phyloP scores from a whole-genome alignment of 2,113 vertebrate genomes.

The Percopsis transmontana region DNA sequence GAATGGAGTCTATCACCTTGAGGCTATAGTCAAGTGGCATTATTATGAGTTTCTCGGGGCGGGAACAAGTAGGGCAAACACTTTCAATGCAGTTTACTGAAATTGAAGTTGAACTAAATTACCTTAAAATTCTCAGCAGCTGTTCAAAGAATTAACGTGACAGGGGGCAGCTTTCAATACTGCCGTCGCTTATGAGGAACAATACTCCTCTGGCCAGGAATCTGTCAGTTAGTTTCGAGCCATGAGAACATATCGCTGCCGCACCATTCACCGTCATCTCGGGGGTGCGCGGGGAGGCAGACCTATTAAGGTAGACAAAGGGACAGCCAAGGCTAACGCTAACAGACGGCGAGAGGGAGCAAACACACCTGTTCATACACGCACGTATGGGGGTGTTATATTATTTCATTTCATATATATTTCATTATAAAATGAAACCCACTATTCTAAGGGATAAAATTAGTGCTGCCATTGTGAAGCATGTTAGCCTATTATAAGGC shows the following conservation, averaged over 20 bases:
- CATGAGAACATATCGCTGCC: constrained; percentile 1
- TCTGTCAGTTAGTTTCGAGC: constrained; percentile 18
- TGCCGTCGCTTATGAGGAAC: constrained; percentile 18
- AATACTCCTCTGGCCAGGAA: constrained; percentile 25
- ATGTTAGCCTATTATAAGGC: too few species aligned
- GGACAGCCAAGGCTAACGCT: constrained; percentile 25
- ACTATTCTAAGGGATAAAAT: too few species aligned
- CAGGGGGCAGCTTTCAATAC: constrained; percentile 19
- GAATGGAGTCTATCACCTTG: constrained; percentile 60
- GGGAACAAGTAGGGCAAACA: not conserved
- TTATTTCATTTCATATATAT: too few species aligned
- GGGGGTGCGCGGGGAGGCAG: not conserved
- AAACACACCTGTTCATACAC: not conserved
- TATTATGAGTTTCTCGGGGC: constrained; percentile 9
- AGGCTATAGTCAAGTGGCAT: constrained; percentile 36
- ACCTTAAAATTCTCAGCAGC: constrained; percentile 24
- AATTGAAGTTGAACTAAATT: constrained; percentile 39
- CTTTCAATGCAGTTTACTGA: constrained; percentile 26
- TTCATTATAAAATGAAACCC: constrained; percentile 10
- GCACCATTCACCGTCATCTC: constrained; percentile 14
- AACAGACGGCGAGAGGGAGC: constrained; percentile 12
- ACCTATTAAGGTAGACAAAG: constrained; percentile 33
- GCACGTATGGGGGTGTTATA: too few species aligned
- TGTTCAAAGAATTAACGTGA: constrained; percentile 34
- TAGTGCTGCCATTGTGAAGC: too few species aligned